Percentiles rank a stretch among this genome's conserved stretches.
Conservation (phyloP, 1,140 invertebrate genomes). For the Drosophila varians region DNA sequence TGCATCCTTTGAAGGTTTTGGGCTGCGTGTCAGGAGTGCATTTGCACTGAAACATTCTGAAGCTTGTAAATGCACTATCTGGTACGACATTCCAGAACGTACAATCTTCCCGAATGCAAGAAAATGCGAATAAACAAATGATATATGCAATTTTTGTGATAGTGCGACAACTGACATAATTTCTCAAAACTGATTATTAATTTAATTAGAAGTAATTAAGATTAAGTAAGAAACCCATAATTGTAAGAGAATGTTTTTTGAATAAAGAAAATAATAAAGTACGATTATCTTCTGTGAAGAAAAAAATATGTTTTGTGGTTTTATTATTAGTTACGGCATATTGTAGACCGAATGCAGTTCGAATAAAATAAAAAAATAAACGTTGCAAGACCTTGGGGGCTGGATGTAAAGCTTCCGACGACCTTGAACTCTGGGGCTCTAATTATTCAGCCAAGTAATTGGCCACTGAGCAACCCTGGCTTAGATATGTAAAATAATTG, state of each 20-base stretch:
- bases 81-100: conserved; percentile 95
- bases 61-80: conserved; percentile 99
- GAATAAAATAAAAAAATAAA: background rate
- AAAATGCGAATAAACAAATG: conserved; percentile 55
- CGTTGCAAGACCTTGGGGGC: conserved; percentile 5
- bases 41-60: conserved; percentile 93
- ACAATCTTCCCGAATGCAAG: conserved; percentile 83
- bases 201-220: conserved; percentile 16
- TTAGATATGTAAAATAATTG: background rate
- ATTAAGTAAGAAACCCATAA: conserved; percentile 12
- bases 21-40: conserved; percentile 98
- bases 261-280: conserved; percentile 34
- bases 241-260: conserved; percentile 15
- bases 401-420: conserved; percentile 18
- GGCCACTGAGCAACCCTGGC: background rate
- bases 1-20: conserved; percentile 85
- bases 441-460: conserved; percentile 4
- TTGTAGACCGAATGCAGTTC: background rate
- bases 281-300: conserved; percentile 28
- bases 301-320: conserved; percentile 29
- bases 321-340: conserved; percentile 22
- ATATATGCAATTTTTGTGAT: conserved; percentile 70
- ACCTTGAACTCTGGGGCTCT: conserved; percentile 46
- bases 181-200: conserved; percentile 41
- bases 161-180: conserved; percentile 17